Evolutionary conservation across 2,797 vertebrate species (phyloP), one percentile per base, ranked within the genome.

Genomic region (Oophaga sylvatica): DNA sequence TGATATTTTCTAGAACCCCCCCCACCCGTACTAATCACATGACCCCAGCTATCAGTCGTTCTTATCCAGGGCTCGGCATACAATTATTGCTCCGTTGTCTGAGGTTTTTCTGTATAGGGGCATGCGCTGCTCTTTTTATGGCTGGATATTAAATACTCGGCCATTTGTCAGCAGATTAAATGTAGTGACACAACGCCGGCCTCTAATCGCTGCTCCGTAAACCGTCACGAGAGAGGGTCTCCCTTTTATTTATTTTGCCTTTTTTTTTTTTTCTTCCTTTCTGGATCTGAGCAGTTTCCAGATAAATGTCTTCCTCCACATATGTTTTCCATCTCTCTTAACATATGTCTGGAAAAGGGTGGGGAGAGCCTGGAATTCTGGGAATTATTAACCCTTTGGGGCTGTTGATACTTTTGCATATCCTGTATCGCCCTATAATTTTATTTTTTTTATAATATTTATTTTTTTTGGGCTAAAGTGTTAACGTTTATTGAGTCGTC

Each of bases 321-420:
- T 84, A 84, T 88, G 87, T 70, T 88, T 88, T 84, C 77, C 80
- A 84, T 88, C 67, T 80, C 15, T 26, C 60, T 35, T 41, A 62
- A 84, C 73, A 84, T 63, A 84, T 84, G 82, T 88, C 16, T 62
- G 87, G 87, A 83, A 53, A 53, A 84, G 81, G 87, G 53, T 31
- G 81, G 87, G 22, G 82, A 22, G 60, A 81, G 48, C 35, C 2
- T 35, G 75, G 75, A 79, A 85, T 79, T 85, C 75, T 85, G 75
- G 82, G 84, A 85, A 79, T 79, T 31, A 53, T 85, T 78, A 79
- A 78, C 73, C 22, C 59, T 67, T 76, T 29, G 9, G 19, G 31
- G 11, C 29, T 31, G 67, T 17, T 26, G 5, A 77, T 26, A 77
- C 48, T n/a, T 77, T 77, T n/a, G 22, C 12, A 56, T 77, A 56